Percentiles rank a stretch among this genome's conserved stretches.
These are phyloP conservation scores for Ennomos quercinarius DNA, from an alignment of 2,888 invertebrate species.

Conservation along the genomic window DNA sequence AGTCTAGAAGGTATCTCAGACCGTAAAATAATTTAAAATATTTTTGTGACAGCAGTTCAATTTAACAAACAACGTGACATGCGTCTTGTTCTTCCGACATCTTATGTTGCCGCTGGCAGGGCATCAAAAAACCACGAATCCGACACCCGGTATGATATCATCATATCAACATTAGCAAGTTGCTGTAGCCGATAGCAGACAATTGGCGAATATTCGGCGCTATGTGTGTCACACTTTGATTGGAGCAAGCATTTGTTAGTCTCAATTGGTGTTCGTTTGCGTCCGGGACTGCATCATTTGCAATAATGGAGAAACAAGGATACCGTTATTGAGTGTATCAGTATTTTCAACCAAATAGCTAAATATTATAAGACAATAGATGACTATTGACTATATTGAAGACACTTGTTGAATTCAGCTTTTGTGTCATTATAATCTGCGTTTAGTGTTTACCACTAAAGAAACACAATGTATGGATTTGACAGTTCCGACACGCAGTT, in stretches of 20 bases:
- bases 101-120: constrained; percentile 10
- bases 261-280: constrained; percentile 62
- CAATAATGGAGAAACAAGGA: constrained; percentile 18
- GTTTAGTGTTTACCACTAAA: no score
- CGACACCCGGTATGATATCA: constrained; percentile 54
- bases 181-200: constrained; percentile 31
- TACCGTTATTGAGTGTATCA: no score
- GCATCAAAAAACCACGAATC: constrained; percentile 8
- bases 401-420: no score
- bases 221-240: constrained; percentile 63
- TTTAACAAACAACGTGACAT: constrained; percentile 16
- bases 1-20: neutral
- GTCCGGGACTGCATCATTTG: constrained; percentile 26
- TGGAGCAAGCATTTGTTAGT: constrained; percentile 50
- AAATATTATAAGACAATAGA: no score
- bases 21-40: constrained; percentile 9
- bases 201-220: constrained; percentile 58
- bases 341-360: no score
- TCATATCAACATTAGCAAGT: constrained; percentile 38
- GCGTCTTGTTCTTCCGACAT: constrained; percentile 4
- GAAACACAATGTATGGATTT: no score
- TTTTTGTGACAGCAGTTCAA: neutral
- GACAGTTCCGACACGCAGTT: no score
- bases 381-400: no score
- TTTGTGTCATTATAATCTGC: no score